phyloP scores from a whole-genome alignment of 1,140 invertebrate genomes.

The Agrypnia vestita region DNA sequence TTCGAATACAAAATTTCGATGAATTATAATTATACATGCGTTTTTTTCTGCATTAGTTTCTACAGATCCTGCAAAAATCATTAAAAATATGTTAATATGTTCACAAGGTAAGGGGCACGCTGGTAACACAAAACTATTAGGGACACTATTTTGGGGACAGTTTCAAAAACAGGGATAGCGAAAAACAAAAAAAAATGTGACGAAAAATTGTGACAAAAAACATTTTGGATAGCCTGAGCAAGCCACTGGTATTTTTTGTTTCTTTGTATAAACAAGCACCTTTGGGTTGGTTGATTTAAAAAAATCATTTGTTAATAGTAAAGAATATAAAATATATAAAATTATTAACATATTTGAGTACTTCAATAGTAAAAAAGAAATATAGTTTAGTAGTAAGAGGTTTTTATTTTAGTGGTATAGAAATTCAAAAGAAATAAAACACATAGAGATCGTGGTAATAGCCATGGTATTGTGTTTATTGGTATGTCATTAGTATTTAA shows the following conservation, averaged over 20 bases:
- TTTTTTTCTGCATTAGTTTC: no score
- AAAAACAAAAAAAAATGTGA: constrained; percentile 16
- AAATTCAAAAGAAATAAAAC: no score
- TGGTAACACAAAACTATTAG: not conserved
- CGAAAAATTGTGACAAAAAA: constrained; percentile 18
- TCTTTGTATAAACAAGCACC: constrained; percentile 48
- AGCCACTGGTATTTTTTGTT: not conserved
- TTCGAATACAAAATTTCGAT: no score
- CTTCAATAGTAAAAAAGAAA: no score
- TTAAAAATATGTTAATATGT: constrained; percentile 4
- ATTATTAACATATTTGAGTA: not conserved
- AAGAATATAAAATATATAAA: constrained; percentile 29
- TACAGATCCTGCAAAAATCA: constrained; percentile 1
- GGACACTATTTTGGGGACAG: not conserved
- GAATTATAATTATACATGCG: no score
- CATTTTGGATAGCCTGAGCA: constrained; percentile 18
- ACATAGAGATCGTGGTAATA: no score
- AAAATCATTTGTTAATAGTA: constrained; percentile 31
- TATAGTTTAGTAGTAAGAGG: not conserved
- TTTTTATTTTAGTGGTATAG: no score
- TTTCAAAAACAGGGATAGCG: not conserved
- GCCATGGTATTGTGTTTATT: no score
- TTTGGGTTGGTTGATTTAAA: constrained; percentile 53
- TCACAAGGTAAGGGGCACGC: constrained; percentile 18
- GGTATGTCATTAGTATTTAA: no score